These are phyloP conservation scores for Rugalucina vietnamica DNA, from an alignment of 2,888 invertebrate species.

Conservation along the genomic window DNA sequence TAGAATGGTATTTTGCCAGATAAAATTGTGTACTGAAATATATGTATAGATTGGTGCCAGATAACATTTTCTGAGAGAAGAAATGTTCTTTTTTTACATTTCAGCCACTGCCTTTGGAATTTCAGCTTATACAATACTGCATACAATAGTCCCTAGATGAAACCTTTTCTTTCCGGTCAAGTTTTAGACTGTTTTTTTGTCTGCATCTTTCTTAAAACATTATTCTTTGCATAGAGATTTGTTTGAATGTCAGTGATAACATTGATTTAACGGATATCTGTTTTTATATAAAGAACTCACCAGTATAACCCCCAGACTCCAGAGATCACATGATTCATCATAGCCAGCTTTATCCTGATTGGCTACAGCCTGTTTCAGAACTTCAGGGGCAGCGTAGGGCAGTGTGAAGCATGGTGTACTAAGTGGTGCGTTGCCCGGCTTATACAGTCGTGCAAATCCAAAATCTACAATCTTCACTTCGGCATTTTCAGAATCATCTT, in stretches of 20 bases:
- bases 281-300: conserved; percentile 86
- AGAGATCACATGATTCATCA: conserved; percentile 96
- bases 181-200: too few species aligned
- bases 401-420: conserved; percentile 96
- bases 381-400: conserved; percentile 98
- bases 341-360: conserved; percentile 85
- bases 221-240: too few species aligned
- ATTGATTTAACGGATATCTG: too few species aligned
- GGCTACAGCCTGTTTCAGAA: conserved; percentile 87
- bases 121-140: too few species aligned
- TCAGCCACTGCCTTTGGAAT: too few species aligned
- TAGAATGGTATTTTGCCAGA: conserved; percentile 95
- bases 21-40: conserved; percentile 90
- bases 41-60: conserved; percentile 95
- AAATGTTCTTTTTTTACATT: too few species aligned
- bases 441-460: conserved; percentile 93
- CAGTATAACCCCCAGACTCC: conserved; percentile 97
- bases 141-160: too few species aligned
- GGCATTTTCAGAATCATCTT: conserved; percentile 86
- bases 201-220: too few species aligned
- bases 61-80: too few species aligned
- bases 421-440: conserved; percentile 84
- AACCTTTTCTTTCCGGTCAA: too few species aligned
- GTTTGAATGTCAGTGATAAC: too few species aligned
- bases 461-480: conserved; percentile 97